Percentiles rank a stretch among this genome's conserved stretches.
Evolutionary conservation across 2,113 vertebrate genomes (phyloP).

Genomic region (Cygnus atratus): DNA sequence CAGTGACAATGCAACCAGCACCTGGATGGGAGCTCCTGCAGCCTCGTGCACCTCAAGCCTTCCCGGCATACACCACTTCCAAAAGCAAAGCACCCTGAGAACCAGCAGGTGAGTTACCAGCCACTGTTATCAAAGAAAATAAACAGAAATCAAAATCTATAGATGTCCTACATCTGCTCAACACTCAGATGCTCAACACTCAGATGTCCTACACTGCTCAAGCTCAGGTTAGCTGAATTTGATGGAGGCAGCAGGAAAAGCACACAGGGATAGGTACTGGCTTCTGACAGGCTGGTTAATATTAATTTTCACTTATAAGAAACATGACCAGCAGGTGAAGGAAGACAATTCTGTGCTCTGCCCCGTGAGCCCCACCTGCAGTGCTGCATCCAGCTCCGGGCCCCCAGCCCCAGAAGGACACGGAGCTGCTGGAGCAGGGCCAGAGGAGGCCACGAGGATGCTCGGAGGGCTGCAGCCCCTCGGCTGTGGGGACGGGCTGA

Average conservation of each 20-base stretch:
- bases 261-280: background rate
- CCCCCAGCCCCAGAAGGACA: too few relatives aligned
- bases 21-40: accelerated
- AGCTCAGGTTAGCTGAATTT: background rate
- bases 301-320: background rate
- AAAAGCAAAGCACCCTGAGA: background rate
- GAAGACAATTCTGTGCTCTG: too few relatives aligned
- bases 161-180: background rate
- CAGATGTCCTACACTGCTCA: background rate
- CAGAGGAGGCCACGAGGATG: too few relatives aligned
- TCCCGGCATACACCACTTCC: background rate
- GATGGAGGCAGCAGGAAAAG: background rate
- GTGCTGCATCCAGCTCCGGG: too few relatives aligned
- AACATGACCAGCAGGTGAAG: too few relatives aligned
- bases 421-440: too few relatives aligned
- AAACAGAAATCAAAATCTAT: background rate
- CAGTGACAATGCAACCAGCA: accelerated
- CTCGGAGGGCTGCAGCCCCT: too few relatives aligned
- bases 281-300: background rate
- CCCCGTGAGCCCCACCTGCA: too few relatives aligned
- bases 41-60: accelerated
- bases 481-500: too few relatives aligned
- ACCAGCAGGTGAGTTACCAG: background rate
- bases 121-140: background rate
- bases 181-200: too few relatives aligned